These are phyloP conservation scores for Naja naja DNA, from an alignment of 2,113 vertebrate genomes.

Conservation along the genomic window DNA sequence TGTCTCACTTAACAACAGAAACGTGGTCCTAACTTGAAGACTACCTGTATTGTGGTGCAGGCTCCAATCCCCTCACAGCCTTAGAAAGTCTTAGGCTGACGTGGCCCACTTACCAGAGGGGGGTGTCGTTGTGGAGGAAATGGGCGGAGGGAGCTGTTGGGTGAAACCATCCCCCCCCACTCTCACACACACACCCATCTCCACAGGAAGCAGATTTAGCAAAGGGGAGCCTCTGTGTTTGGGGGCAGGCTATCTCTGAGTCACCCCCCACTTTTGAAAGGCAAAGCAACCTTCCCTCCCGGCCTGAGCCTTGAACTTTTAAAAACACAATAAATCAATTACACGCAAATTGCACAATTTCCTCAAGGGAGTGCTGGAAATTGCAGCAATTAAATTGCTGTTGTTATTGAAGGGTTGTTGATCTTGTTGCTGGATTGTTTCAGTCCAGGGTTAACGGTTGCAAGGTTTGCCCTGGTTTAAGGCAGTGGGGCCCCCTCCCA, in stretches of 20 bases:
- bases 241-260: not conserved
- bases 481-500: not conserved
- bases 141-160: not conserved
- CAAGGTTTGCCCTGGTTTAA: not conserved
- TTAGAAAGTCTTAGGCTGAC: not conserved
- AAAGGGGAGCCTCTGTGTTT: not conserved
- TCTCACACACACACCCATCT: not conserved
- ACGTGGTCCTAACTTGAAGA: too few species aligned
- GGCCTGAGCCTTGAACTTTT: not conserved
- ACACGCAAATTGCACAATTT: not conserved
- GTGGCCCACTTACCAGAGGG: not conserved
- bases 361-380: not conserved
- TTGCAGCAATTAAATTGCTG: not conserved
- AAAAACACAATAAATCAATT: not conserved
- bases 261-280: not conserved
- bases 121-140: not conserved
- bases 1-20: too few species aligned
- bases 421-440: not conserved
- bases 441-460: not conserved
- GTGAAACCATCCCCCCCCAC: not conserved
- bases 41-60: not conserved
- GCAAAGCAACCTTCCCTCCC: not conserved
- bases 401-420: not conserved
- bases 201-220: not conserved
- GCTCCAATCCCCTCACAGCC: not conserved